Base-by-base conservation (phyloP, 2,797 vertebrate species). In the Aratinga solstitialis region DNA sequence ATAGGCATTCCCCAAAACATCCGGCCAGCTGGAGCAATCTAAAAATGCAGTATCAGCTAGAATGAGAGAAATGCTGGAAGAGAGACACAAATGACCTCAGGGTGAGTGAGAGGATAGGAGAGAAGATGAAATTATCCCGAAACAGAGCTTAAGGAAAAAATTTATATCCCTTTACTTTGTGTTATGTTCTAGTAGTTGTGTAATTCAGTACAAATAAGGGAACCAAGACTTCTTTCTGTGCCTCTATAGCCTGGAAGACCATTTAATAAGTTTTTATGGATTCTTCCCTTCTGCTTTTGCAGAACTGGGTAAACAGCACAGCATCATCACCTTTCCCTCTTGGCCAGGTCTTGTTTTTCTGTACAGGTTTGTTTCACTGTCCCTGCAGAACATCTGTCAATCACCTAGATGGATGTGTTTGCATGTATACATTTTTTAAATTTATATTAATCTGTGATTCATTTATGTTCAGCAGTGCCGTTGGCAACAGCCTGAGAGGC, bases 1-100 rank as follows among this genome's bases (percentile, higher is more conserved):
- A 14, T 23, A n/a, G 5, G 4, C 1, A 0, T 36, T 87, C 32
- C 45, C 13, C 6, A 51, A 34, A 83, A 42, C 0, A 0, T 29
- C n/a, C 42, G 26, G 19, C 54, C 32, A 73, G 23, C 53, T 69
- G 34, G 71, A 86, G 14, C 29, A 63, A 24, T 86, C 74, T 29
- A 26, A 81, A 94, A 88, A 78, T 34, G 34, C 29, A 34, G 1
- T 48, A 21, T 40, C 34, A 56, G 20, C 56, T 82, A 48, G 69
- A 67, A 36, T 3, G 34, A 43, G 67, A 43, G 32, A 62, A 26
- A 47, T 94, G n/a, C 58, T 84, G 36, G 15, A 69, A 58, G 47
- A 79, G 48, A 45, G 4, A 30, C 73, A 19, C 67, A 45, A 48
- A 5, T 69, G 48, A 76, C 26, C 20, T 79, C 54, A 20, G 54